Percentiles rank a stretch among this genome's conserved stretches.
phyloP scores from a whole-genome alignment of 2,888 invertebrate genomes.

The Danaus chrysippus region DNA sequence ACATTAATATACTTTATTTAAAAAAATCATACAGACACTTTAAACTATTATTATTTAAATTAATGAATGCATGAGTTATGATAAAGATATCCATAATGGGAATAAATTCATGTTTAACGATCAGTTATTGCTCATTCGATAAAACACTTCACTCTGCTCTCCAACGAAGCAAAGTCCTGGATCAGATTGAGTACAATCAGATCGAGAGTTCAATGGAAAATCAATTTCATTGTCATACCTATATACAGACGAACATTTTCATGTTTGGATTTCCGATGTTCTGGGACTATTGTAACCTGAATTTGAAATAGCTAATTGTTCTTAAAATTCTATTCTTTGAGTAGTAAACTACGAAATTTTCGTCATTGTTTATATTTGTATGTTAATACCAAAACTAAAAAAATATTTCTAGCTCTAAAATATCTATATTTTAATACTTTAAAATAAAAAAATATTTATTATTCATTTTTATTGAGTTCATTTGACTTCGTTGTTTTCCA shows the following conservation, averaged over 20 bases:
- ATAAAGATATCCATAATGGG: not conserved
- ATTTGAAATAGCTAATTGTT: conserved; percentile 19
- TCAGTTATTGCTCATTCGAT: conserved; percentile 30
- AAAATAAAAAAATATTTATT: not conserved
- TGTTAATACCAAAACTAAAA: too few species aligned
- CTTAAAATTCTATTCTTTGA: not conserved
- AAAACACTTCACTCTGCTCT: conserved; percentile 25
- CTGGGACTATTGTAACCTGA: conserved; percentile 25
- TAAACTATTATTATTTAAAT: not conserved
- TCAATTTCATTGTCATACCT: conserved; percentile 57
- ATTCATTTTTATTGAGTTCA: too few species aligned
- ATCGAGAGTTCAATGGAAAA: conserved; percentile 62
- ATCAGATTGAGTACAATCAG: conserved; percentile 52
- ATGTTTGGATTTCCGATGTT: conserved; percentile 57
- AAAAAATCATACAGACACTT: too few species aligned
- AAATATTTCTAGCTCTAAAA: not conserved
- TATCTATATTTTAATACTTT: not conserved
- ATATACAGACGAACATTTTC: conserved; percentile 52
- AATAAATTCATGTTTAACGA: conserved; percentile 17
- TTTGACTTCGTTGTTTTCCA: not conserved
- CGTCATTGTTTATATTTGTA: not conserved
- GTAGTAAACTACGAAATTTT: not conserved
- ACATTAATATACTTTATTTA: not conserved
- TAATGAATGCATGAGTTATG: not conserved
- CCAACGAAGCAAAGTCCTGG: conserved; percentile 34